Evolutionary conservation across 2,888 invertebrate species (phyloP).

Genomic region (Prenolepis imparis): DNA sequence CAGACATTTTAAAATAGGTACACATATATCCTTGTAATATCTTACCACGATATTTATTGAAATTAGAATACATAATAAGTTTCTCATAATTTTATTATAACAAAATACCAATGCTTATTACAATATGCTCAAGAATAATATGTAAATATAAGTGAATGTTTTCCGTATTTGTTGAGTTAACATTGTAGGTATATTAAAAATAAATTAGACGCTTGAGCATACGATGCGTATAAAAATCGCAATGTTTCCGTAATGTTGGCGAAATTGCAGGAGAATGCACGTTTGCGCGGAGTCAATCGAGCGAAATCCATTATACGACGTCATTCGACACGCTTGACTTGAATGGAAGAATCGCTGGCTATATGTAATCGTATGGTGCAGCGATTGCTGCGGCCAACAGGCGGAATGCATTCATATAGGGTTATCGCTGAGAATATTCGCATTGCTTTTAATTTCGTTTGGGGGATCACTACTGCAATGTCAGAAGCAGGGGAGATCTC

Average conservation of each 20-base stretch:
- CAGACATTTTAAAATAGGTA: background rate
- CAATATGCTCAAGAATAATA: background rate
- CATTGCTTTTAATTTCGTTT: background rate
- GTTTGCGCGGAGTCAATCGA: slow-evolving; percentile 56
- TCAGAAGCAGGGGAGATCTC: background rate
- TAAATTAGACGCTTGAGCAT: background rate
- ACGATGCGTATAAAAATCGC: slow-evolving; percentile 7
- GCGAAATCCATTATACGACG: slow-evolving; percentile 68
- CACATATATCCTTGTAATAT: background rate
- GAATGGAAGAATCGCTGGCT: slow-evolving; percentile 38
- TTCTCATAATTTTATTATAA: background rate
- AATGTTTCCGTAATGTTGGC: slow-evolving; percentile 14
- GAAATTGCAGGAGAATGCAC: slow-evolving; percentile 21
- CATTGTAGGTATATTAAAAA: slow-evolving; percentile 2
- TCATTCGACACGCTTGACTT: slow-evolving; percentile 74
- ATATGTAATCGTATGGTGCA: slow-evolving; percentile 34
- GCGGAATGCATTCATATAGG: background rate
- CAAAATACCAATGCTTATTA: background rate
- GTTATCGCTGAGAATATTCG: slow-evolving; percentile 8
- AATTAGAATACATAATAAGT: background rate
- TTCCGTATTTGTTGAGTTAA: background rate
- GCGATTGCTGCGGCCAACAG: slow-evolving; percentile 13
- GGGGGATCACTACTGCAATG: background rate
- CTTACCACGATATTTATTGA: background rate
- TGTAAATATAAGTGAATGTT: background rate